phyloP scores from a whole-genome alignment of 2,113 vertebrate species.

The Desmodus rotundus region DNA sequence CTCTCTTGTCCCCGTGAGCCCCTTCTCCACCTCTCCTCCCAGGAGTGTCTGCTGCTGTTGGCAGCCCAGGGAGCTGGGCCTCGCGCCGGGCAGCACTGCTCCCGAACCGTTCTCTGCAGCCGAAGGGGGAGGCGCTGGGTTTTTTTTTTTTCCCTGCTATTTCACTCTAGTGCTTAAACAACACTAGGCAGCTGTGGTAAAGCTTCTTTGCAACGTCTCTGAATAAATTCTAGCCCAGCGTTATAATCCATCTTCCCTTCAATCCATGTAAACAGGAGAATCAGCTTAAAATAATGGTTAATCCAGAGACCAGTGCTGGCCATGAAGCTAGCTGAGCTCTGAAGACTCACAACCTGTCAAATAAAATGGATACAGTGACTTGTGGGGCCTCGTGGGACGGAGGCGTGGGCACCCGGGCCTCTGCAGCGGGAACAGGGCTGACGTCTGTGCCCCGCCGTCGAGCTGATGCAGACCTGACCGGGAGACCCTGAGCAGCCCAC shows the following conservation, averaged over 20 bases:
- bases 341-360: no score
- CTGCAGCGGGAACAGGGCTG: not conserved
- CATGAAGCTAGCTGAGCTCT: no score
- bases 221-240: not conserved
- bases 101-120: not conserved
- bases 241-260: not conserved
- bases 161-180: not conserved
- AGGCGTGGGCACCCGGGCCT: accelerated
- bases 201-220: not conserved
- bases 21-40: not conserved
- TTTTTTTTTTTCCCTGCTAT: no score
- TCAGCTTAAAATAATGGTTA: not conserved
- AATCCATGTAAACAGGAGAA: not conserved
- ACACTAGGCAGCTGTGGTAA: not conserved
- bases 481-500: not conserved
- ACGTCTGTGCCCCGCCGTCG: no score
- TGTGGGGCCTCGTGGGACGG: not conserved
- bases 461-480: not conserved
- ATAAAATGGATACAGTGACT: no score
- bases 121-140: not conserved
- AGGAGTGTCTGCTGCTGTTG: not conserved
- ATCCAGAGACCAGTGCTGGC: not conserved
- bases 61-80: not conserved
- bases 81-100: accelerated
- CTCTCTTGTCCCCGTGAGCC: not conserved